Evolutionary conservation across 2,888 invertebrate species (phyloP).

Genomic region (Drosophila niveifrons): DNA sequence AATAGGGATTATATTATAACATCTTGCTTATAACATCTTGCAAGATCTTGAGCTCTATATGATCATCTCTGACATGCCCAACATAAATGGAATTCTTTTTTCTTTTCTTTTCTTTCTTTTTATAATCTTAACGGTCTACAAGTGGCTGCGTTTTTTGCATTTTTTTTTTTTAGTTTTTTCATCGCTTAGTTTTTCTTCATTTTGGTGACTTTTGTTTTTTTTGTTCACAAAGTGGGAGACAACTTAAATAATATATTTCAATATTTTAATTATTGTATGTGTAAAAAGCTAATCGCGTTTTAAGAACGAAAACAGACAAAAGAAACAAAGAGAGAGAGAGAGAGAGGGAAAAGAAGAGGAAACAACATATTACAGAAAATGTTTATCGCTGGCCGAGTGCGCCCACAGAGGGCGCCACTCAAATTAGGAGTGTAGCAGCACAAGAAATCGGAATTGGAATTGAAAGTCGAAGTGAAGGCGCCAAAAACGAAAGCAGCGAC

Average conservation of each 20-base stretch:
- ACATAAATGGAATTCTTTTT: conserved; percentile 17
- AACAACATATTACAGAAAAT: conserved; percentile 37
- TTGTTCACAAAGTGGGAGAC: conserved; percentile 32
- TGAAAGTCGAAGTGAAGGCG: background rate
- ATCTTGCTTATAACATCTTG: conserved; percentile 26
- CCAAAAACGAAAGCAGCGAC: background rate
- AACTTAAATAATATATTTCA: conserved; percentile 70
- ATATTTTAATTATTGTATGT: conserved; percentile 72
- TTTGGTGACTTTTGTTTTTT: conserved; percentile 26
- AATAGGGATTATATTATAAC: conserved; percentile 36
- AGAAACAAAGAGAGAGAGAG: conserved; percentile 6
- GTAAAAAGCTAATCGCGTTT: conserved; percentile 74
- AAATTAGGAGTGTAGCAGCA: conserved; percentile 45
- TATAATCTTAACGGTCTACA: conserved; percentile 49
- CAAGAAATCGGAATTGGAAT: background rate
- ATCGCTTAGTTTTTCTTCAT: conserved; percentile 23
- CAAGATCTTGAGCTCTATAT: conserved; percentile 25
- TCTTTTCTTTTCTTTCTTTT: background rate
- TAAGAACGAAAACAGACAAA: conserved; percentile 37
- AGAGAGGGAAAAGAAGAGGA: conserved; percentile 16
- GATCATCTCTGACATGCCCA: conserved; percentile 27
- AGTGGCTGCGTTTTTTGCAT: conserved; percentile 37
- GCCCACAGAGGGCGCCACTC: conserved; percentile 22
- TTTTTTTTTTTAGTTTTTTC: conserved; percentile 27
- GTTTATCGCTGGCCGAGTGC: conserved; percentile 46